Conservation (phyloP, 2,113 vertebrate genomes). For the Rhodinocichla rosea region DNA sequence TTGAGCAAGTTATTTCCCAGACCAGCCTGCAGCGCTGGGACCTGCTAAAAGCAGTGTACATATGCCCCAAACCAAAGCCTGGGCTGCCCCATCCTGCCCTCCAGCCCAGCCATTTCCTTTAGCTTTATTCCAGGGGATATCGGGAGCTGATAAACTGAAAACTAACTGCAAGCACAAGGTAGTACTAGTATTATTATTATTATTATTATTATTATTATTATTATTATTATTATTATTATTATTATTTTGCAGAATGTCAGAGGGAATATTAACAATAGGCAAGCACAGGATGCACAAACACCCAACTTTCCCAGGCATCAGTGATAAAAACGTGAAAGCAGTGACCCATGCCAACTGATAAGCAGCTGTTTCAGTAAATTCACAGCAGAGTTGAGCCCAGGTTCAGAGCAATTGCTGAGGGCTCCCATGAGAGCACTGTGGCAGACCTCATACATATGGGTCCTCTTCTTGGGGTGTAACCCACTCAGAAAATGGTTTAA, state of each 20-base stretch:
- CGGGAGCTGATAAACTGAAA: not conserved
- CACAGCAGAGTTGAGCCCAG: not conserved
- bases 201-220: not conserved
- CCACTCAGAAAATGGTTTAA: not conserved
- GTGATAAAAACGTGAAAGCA: not conserved
- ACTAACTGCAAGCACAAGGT: not conserved
- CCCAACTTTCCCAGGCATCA: constrained; percentile 29
- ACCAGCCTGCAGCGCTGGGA: not conserved
- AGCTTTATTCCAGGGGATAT: not conserved
- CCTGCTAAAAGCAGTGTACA: not conserved
- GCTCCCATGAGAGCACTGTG: rapidly evolving
- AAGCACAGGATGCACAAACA: constrained; percentile 21
- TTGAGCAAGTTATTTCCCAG: not conserved
- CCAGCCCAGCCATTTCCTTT: not conserved
- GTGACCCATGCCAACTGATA: not conserved
- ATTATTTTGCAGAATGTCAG: not conserved
- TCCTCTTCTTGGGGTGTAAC: rapidly evolving
- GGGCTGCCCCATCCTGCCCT: not conserved
- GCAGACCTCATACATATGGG: not conserved
- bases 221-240: not conserved
- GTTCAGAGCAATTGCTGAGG: not conserved
- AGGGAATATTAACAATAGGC: constrained; percentile 6
- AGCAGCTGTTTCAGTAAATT: constrained; percentile 19
- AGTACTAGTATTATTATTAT: not conserved
- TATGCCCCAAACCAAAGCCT: rapidly evolving